A percentile compares a stretch with the other conserved stretches of the same genome.
Conservation (phyloP, 2,888 invertebrate species). For the Pyrrhopygopsis socrates region DNA sequence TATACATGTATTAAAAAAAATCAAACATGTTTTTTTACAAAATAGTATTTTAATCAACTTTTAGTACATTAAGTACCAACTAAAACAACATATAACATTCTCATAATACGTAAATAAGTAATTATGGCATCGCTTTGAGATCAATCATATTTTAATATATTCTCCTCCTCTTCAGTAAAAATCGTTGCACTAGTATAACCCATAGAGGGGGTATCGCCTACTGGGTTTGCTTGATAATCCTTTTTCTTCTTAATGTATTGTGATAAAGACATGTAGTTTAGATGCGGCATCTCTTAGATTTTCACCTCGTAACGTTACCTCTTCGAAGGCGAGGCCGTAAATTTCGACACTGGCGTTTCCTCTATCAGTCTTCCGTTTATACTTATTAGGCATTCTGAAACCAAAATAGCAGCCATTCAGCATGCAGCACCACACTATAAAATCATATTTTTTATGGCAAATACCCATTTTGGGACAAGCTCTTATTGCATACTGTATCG, state of each 20-base stretch:
- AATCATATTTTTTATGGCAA: background rate
- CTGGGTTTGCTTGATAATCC: slow-evolving; percentile 22
- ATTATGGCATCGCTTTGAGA: background rate
- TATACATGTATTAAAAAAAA: too few relatives aligned
- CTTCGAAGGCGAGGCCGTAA: slow-evolving; percentile 51
- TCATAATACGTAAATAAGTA: background rate
- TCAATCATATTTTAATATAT: slow-evolving; percentile 36
- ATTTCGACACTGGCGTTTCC: slow-evolving; percentile 28
- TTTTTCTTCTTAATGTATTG: slow-evolving; percentile 68
- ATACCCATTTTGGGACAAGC: too few relatives aligned
- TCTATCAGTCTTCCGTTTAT: slow-evolving; percentile 28
- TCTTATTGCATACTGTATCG: too few relatives aligned
- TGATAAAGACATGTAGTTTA: slow-evolving; percentile 52
- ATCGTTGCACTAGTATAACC: slow-evolving; percentile 59
- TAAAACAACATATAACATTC: background rate
- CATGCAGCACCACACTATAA: too few relatives aligned
- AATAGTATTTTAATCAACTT: background rate
- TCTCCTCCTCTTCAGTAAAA: slow-evolving; percentile 66
- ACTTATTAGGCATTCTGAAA: slow-evolving; percentile 39
- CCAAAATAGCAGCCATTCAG: background rate
- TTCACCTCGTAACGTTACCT: slow-evolving; percentile 59
- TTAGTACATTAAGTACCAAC: too few relatives aligned
- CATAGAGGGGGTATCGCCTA: slow-evolving; percentile 45
- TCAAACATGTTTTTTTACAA: background rate
- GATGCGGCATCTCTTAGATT: slow-evolving; percentile 57